Base-by-base conservation (phyloP, 2,888 invertebrate species). In the Drosophila pullipes region DNA sequence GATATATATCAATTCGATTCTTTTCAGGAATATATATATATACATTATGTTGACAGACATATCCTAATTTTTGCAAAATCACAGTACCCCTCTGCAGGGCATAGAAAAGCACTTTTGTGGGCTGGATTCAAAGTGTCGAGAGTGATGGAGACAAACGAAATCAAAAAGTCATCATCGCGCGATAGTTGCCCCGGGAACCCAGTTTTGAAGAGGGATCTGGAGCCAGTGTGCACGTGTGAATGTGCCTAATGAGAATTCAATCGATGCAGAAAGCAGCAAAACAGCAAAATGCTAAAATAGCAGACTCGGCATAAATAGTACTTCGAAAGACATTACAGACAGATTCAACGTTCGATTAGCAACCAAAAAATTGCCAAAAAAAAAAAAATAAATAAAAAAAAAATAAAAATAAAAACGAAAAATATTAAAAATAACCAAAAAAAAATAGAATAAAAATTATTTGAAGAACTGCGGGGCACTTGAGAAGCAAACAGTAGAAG, bases 191-290 rank as follows among this genome's bases (percentile, higher is more conserved):
- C 53, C 63, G 30, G 61, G 54, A 53, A 61, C 59, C 61, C 30
- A 62, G 53, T 69, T 78, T 65, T 69, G 50, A 33, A 53, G 68
- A 28, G 69, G 59, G 67, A 69, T 72, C 69, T 67, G 47, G 58
- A 1, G 13, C 31, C 52, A 60, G 35, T 50, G 61, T 78, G 65
- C 69, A 76, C 64, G 81, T 83, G 80, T 79, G 85, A 88, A 87
- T 85, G 85, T 87, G 83, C 84, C 82, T 89, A 91, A 89, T 89
- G 91, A 83, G 89, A 76, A 84, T 90, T 89, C 89, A 89, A 89
- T 89, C 74, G 84, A 69, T 85, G 81, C 85, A 81, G 81, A 88
- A 84, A 78, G 77, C 80, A 54, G 39, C 44, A 11, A 28, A 57
- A 30, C 22, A 63, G 49, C 44, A 22, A 30, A 33, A 61, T 9